Evolutionary conservation across 2,113 vertebrate species (phyloP).

Genomic region (Poicephalus gulielmi): DNA sequence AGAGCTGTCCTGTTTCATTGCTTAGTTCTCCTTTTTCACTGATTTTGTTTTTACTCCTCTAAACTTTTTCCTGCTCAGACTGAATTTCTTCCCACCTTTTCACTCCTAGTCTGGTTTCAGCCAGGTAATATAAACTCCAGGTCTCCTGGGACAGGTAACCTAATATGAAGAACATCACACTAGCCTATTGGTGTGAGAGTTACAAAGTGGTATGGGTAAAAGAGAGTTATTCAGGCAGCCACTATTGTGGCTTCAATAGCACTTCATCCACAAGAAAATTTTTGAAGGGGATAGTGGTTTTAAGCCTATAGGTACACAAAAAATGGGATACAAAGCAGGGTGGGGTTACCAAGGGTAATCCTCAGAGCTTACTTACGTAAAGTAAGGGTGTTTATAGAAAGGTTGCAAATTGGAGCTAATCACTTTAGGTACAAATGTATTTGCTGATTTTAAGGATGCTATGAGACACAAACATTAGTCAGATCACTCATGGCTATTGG

Average conservation of each 20-base stretch:
- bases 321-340: neutral
- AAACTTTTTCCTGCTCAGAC: neutral
- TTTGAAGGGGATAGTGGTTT: neutral
- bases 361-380: neutral
- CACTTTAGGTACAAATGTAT: neutral
- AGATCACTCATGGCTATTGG: neutral
- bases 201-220: neutral
- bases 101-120: neutral
- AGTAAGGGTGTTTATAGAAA: neutral
- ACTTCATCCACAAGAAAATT: neutral
- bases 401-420: neutral
- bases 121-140: neutral
- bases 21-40: neutral
- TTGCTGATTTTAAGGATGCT: neutral
- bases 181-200: neutral
- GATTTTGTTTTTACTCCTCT: neutral
- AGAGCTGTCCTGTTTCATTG: neutral
- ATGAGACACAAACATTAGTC: rapidly evolving
- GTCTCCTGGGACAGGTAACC: neutral
- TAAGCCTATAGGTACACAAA: neutral
- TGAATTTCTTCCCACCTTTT: neutral
- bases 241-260: neutral
- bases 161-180: neutral
- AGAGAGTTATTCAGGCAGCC: neutral
- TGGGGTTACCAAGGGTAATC: neutral